These are phyloP conservation scores for Platichthys flesus DNA, from an alignment of 2,113 vertebrate species.

Conservation along the genomic window DNA sequence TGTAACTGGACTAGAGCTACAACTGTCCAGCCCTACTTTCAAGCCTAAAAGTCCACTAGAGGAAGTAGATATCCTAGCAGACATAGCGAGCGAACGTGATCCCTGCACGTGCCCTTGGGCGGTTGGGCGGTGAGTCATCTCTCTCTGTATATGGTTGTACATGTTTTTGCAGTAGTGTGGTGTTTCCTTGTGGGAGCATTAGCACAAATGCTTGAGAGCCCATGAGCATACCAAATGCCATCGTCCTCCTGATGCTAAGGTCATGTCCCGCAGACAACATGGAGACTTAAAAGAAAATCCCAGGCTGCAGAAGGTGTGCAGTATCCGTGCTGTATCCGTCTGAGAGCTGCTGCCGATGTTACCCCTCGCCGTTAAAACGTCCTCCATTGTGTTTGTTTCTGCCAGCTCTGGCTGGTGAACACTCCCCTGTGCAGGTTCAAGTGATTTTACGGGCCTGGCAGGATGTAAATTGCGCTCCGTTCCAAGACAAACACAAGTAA, in stretches of 20 bases:
- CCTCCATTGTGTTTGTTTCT: constrained; percentile 52
- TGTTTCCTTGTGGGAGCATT: neutral
- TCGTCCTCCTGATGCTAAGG: constrained; percentile 7
- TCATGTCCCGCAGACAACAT: constrained; percentile 36
- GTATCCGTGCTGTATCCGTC: constrained; percentile 3
- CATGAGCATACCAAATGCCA: constrained; percentile 17
- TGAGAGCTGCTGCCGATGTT: constrained; percentile 28
- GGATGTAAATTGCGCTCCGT: constrained; percentile 64
- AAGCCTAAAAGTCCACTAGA: too few species aligned
- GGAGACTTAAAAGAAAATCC: constrained; percentile 36
- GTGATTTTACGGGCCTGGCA: constrained; percentile 66
- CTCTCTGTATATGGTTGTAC: too few species aligned
- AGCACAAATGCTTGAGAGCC: constrained; percentile 17
- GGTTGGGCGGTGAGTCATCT: neutral
- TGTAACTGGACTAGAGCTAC: neutral
- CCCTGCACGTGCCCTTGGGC: too few species aligned
- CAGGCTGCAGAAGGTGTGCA: constrained; percentile 19
- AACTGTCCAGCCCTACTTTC: neutral
- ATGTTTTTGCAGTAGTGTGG: neutral
- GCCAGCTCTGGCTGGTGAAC: constrained; percentile 51
- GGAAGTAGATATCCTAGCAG: too few species aligned
- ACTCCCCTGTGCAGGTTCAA: constrained; percentile 59
- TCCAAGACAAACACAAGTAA: constrained; percentile 75
- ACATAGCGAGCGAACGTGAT: too few species aligned
- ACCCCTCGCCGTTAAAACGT: constrained; percentile 56